Evolutionary conservation across 92 coral and sea anemone genomes (phyloP), one percentile per base, ranked within the genome.

Genomic region (Paramuricea clavata): DNA sequence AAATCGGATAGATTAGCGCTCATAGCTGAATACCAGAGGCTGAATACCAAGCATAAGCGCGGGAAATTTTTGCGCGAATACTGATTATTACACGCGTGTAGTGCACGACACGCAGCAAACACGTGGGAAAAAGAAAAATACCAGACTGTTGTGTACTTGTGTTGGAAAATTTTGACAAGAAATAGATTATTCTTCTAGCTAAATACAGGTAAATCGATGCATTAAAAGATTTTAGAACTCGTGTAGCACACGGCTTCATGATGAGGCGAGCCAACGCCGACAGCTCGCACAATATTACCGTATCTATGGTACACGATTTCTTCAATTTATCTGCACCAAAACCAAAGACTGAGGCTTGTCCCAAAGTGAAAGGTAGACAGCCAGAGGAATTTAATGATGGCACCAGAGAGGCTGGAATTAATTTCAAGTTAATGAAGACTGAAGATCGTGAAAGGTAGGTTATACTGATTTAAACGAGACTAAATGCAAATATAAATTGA

Each of bases 271-370:
- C 54, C 0, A 78, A 57, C 26, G 47, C 69, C 0, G 84, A 39
- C 36, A 79, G 34, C 32, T 59, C 84, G 2, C 50, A 35, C 69
- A 98, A 96, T 84, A 96, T 96, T 5, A 93, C 93, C 54, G 85
- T 91, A 32, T 91, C 92, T 34, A 91, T 91, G 93, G 86, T 96
- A 25, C 84, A 90, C 30, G 95, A 94, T 84, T 96, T 96, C 77
- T 96, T 89, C 73, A 91, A 92, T 74, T 83, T 96, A n/a, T 76
- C 81, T 19, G 91, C 92, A 70, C 98, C 99, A 43, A 84, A 85
- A 47, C 73, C 94, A 12, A 82, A 81, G 70, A 89, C 92, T 0
- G 87, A 92, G 57, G 84, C 85, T 10, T 85, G 88, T 5, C 93
- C 92, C 13, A 86, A 49, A 47, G 90, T 91, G 13, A 83, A 81